Evolutionary conservation across 92 coral and sea anemone species (phyloP).

Genomic region (Zoanthus sociatus): DNA sequence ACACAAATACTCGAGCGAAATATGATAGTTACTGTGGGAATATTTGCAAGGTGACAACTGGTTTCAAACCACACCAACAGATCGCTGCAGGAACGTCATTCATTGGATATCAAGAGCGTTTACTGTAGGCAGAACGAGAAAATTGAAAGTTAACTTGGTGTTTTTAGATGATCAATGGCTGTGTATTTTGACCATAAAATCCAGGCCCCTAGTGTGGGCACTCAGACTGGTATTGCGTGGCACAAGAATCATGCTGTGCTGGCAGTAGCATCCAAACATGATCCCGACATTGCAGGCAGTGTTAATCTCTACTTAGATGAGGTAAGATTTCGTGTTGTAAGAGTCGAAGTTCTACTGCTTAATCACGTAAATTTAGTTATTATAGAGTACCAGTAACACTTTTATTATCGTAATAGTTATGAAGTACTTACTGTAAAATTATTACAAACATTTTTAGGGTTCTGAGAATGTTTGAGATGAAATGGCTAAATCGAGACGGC

Average conservation of each 20-base stretch:
- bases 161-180: slow-evolving; percentile 69
- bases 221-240: slow-evolving; percentile 94
- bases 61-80: background rate
- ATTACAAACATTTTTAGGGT: too few relatives aligned
- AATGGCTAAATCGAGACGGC: too few relatives aligned
- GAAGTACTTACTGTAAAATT: too few relatives aligned
- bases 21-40: background rate
- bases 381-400: too few relatives aligned
- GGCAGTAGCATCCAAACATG: slow-evolving; percentile 96
- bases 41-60: background rate
- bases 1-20: background rate
- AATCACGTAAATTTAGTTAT: too few relatives aligned
- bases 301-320: slow-evolving; percentile 94
- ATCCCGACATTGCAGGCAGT: slow-evolving; percentile 89
- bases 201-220: slow-evolving; percentile 85
- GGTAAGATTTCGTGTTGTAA: slow-evolving; percentile 54
- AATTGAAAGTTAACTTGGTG: background rate
- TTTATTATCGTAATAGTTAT: too few relatives aligned
- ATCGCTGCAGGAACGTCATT: background rate
- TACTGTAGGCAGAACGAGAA: background rate
- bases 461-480: too few relatives aligned
- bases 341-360: background rate
- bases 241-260: slow-evolving; percentile 86
- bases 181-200: slow-evolving; percentile 98
- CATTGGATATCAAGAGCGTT: background rate